Base-by-base conservation (phyloP, 2,797 vertebrate species). In the Sciurus carolinensis region DNA sequence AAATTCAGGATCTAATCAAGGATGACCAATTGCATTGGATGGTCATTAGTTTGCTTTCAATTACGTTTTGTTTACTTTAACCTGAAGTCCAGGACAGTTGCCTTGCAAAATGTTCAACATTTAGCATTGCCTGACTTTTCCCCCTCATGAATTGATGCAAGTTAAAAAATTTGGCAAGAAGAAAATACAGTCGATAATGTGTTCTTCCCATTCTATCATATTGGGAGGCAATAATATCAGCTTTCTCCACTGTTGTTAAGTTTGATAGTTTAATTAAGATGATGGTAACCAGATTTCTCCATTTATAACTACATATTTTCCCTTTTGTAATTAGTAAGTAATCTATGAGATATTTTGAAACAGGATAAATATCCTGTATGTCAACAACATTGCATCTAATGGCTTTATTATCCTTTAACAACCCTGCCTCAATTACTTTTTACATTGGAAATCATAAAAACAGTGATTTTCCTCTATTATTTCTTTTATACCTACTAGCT, bases 311-410 rank as follows among this genome's bases (percentile, higher is more conserved):
- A 67, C 9, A 7, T 42, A 11, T 20, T 69, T 86, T 75, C 62
- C 11, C 39, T 94, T 81, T 77, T 54, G 15, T 52, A 80, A 42
- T 80, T 82, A 86, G 59, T 59, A 77, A 93, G 10, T 26, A 67
- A 81, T 83, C 59, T 73, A 33, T 44, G n/a, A 28, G n/a, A 62
- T 87, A 76, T 59, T 90, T 57, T 69, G 18, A 93, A 92, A 84
- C n/a, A 72, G 64, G 59, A 20, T n/a, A 83, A 87, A 50, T 67
- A 73, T 30, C 9, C 9, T 79, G 1, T 69, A 69, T 64, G 15
- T 47, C 75, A 54, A 77, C 14, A 52, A 86, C 30, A 80, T 75
- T 75, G 77, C 18, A 81, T n/a, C 28, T 33, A 52, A 52, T 76
- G 5, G 44, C n/a, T 91, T 77, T 64, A 79, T 42, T 26, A 75